Conservation (phyloP, 2,797 vertebrate species). For the Microctenopoma steveboyesi region DNA sequence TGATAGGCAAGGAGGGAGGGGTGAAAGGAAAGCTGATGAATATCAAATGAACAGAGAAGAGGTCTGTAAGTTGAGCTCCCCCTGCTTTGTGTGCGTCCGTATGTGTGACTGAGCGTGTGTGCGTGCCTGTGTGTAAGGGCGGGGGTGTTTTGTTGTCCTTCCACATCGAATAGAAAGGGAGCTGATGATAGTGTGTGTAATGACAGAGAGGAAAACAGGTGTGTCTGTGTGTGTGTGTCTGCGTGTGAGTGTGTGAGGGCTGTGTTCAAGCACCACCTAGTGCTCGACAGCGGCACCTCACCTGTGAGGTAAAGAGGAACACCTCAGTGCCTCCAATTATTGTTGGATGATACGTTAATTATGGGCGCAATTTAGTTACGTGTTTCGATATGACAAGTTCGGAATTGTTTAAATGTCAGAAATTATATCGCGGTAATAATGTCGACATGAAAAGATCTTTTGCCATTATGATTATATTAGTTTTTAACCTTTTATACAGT, state of each 20-base stretch:
- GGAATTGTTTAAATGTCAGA: background rate
- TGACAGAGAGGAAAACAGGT: conserved; percentile 18
- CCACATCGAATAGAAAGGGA: conserved; percentile 64
- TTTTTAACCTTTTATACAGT: background rate
- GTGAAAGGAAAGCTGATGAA: conserved; percentile 35
- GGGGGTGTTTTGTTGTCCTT: conserved; percentile 67
- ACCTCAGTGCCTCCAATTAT: conserved; percentile 23
- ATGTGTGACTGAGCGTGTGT: conserved; percentile 25
- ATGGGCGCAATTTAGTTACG: background rate
- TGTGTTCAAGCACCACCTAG: conserved; percentile 97
- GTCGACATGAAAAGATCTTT: background rate
- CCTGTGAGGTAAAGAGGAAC: conserved; percentile 53
- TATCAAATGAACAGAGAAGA: conserved; percentile 57
- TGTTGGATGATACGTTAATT: background rate
- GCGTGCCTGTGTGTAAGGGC: conserved; percentile 27
- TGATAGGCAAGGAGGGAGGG: conserved; percentile 1
- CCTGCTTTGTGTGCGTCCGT: conserved; percentile 27
- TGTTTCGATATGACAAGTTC: background rate
- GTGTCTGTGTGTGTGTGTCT: conserved; percentile 24
- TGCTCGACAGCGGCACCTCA: conserved; percentile 78
- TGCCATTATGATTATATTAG: background rate
- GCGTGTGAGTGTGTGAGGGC: conserved; percentile 63
- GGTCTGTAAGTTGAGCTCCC: conserved; percentile 44
- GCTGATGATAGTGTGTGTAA: conserved; percentile 53
- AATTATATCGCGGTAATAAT: background rate